A percentile compares a stretch with the other conserved stretches of the same genome.
Conservation (phyloP, 2,797 vertebrate genomes). For the Spinus olivaceus region DNA sequence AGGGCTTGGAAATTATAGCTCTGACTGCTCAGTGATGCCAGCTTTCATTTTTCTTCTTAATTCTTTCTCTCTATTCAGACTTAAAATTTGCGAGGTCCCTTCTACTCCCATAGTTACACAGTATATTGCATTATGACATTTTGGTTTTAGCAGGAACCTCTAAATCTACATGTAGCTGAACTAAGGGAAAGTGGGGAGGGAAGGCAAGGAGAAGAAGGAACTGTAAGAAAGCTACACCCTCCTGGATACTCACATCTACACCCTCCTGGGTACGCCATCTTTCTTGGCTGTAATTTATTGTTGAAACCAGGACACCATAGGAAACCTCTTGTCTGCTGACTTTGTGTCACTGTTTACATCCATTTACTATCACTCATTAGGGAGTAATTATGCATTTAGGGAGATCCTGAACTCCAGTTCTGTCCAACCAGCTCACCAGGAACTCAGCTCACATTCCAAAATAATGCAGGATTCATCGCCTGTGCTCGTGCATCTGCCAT, state of each 20-base stretch:
- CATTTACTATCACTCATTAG: neutral
- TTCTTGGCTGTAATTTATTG: neutral
- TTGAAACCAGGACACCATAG: neutral
- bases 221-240: neutral
- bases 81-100: neutral
- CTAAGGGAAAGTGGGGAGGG: rapidly evolving
- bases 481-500: rapidly evolving
- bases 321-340: neutral
- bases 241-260: neutral
- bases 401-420: neutral
- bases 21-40: neutral
- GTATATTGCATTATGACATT: neutral
- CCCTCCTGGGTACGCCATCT: neutral
- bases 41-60: neutral
- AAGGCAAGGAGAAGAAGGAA: neutral
- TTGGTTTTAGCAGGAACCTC: neutral
- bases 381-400: neutral
- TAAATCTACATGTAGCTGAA: neutral
- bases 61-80: neutral
- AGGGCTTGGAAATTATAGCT: neutral
- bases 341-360: neutral
- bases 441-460: neutral
- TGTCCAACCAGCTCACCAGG: neutral
- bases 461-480: neutral
- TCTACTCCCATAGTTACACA: neutral